Evolutionary conservation across 2,888 invertebrate species (phyloP), one percentile per base, ranked within the genome.

Genomic region (Agrochola lota): DNA sequence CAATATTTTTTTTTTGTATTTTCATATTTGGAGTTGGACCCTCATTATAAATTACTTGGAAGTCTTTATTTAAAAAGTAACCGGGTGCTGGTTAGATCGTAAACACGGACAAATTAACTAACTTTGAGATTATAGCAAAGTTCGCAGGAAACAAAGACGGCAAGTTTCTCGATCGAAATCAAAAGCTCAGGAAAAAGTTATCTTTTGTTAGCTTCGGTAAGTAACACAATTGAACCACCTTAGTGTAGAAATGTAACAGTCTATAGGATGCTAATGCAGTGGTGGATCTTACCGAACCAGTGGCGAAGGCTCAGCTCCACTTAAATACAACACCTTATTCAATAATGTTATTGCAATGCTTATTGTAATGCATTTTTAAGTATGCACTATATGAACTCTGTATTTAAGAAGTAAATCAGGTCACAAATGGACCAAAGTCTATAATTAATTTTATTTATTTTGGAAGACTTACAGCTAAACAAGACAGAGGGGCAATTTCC

Each of bases 141-240:
- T 85, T 81, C 78, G 68, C 72, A 74, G 17, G 74, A 85, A 86
- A 88, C 87, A 88, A 90, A 85, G 74, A 77, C 68, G 60, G 49
- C 74, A 77, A 78, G 55, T 90, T 91, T 89, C 81, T 77, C 77
- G 85, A 90, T 92, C 86, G 87, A 87, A 91, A 90, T 89, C 87
- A 84, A 81, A 79, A 80, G 85, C 46, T 43, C 52, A 40, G 43
- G 70, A 68, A 85, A 88, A 90, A 88, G 80, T 89, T 90, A 77
- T 77, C 85, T 86, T 85, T 85, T 87, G 83, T 84, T 81, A 49
- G 70, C 49, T 79, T 74, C 26, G 75, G 68, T 20, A 75, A 85
- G 77, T 89, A 84, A 30, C 68, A 83, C 81, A 83, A 85, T 85
- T 85, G 87, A 85, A 64, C 52, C 23, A 52, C 59, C 43, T 11